These are phyloP conservation scores for Drosophila nikananu DNA, from an alignment of 1,140 invertebrate species.

Conservation along the genomic window DNA sequence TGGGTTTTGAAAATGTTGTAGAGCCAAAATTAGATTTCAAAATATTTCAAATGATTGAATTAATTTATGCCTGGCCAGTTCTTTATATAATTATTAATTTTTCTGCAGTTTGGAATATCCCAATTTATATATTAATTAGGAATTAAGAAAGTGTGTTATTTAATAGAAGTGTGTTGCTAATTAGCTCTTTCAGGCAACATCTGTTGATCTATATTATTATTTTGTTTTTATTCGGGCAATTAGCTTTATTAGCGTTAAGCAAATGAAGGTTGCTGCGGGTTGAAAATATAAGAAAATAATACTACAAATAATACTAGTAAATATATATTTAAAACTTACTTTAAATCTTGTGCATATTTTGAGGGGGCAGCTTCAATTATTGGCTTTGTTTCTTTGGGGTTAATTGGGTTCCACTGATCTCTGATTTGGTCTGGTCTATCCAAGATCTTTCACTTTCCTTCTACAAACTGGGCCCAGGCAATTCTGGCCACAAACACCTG, in stretches of 20 bases:
- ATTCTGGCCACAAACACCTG: conserved; percentile 36
- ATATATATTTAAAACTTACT: background rate
- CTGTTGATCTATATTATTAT: conserved; percentile 7
- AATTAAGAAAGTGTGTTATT: conserved; percentile 5
- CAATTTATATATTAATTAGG: background rate
- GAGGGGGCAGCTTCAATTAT: background rate
- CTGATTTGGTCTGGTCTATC: conserved; percentile 7
- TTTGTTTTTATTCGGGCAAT: conserved; percentile 14
- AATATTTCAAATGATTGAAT: background rate
- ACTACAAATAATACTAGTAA: background rate
- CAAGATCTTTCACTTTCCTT: conserved; percentile 37
- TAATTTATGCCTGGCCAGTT: background rate
- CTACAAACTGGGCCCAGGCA: conserved; percentile 5
- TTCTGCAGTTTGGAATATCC: background rate
- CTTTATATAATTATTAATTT: background rate
- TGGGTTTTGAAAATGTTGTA: background rate
- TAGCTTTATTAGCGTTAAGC: conserved; percentile 27
- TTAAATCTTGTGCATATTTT: conserved; percentile 4
- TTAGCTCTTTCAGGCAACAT: conserved; percentile 14
- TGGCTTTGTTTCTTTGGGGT: conserved; percentile 8
- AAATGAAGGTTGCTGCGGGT: conserved; percentile 16
- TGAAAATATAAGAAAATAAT: background rate
- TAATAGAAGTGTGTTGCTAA: conserved; percentile 22
- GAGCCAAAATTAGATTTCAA: background rate
- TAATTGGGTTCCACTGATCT: conserved; percentile 28